Percentiles rank a stretch among this genome's conserved stretches.
Evolutionary conservation across 2,113 vertebrate species (phyloP).

Genomic region (Glaucidium brasilianum): DNA sequence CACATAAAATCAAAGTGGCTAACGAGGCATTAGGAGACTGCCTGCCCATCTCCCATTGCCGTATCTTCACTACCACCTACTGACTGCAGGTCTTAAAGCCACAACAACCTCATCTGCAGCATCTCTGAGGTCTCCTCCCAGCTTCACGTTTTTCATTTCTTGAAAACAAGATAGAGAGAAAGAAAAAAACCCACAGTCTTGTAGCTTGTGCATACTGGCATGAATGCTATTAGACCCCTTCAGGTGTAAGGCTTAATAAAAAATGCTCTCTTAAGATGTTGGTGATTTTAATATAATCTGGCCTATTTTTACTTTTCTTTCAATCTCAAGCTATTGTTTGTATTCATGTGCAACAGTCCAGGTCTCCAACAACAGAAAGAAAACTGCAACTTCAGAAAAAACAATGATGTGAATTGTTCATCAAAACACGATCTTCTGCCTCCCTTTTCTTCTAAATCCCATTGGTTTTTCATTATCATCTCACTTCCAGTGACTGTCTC

Average conservation of each 20-base stretch:
- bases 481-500: background rate
- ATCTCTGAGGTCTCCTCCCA: background rate
- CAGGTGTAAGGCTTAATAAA: background rate
- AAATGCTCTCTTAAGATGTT: background rate
- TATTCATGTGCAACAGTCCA: background rate
- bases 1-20: conserved; percentile 72
- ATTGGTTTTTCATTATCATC: background rate
- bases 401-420: background rate
- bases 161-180: background rate
- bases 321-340: background rate
- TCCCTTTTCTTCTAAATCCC: background rate
- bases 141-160: background rate
- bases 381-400: background rate
- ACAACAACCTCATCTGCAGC: background rate
- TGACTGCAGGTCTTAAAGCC: conserved; percentile 46
- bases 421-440: background rate
- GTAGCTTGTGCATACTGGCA: background rate
- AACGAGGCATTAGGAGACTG: conserved; percentile 30
- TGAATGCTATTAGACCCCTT: background rate
- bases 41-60: conserved; percentile 8
- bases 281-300: background rate
- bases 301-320: background rate
- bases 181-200: background rate
- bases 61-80: conserved; percentile 56
- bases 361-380: background rate